Conservation (phyloP, 2,113 vertebrate genomes). For the Chascanopsetta lugubris region DNA sequence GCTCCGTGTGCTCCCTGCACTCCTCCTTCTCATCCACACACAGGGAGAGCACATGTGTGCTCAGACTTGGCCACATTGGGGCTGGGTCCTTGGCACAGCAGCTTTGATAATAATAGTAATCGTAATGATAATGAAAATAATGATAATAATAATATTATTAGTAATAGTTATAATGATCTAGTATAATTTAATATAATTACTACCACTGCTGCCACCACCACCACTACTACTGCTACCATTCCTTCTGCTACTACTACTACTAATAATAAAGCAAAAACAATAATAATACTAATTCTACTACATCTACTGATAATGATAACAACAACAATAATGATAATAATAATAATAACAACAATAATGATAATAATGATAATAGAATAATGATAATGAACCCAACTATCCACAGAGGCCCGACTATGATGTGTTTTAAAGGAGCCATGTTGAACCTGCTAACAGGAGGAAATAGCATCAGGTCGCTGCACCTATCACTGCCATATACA, state of each 20-base stretch:
- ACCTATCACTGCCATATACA: not conserved
- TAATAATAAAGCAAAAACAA: no score
- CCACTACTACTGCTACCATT: no score
- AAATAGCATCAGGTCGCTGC: conserved; percentile 11
- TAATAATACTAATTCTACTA: no score
- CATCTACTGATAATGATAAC: not conserved
- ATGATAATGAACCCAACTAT: not conserved
- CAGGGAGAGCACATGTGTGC: not conserved
- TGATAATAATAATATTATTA: not conserved
- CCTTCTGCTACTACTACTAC: no score
- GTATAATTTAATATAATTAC: no score
- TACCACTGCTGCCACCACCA: no score
- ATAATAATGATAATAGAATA: not conserved
- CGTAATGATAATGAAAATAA: not conserved
- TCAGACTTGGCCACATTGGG: not conserved
- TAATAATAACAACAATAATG: not conserved
- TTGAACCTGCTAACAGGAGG: conserved; percentile 11
- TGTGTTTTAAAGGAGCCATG: conserved; percentile 3
- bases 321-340: not conserved
- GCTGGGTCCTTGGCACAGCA: no score
- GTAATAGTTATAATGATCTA: not conserved
- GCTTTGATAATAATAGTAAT: no score
- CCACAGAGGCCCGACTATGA: not conserved
- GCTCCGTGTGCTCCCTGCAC: not conserved
- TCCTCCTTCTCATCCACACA: not conserved